Conservation (phyloP, 2,888 invertebrate genomes). For the Lymantria monacha region DNA sequence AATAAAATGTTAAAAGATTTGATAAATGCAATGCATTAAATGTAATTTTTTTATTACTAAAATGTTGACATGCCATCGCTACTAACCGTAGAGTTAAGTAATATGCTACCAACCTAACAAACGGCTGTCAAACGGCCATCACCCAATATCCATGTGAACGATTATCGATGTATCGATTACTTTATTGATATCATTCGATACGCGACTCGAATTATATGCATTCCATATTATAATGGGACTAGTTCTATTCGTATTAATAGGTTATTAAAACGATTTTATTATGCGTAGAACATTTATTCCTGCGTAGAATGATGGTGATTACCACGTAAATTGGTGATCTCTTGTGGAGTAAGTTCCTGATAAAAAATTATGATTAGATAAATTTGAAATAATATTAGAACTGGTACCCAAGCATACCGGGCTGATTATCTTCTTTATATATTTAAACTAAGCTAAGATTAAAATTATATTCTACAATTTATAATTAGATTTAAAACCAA, state of each 20-base stretch:
- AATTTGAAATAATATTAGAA: no score
- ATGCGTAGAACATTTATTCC: conserved; percentile 23
- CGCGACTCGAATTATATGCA: conserved; percentile 31
- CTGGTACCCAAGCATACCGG: no score
- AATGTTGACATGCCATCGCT: conserved; percentile 16
- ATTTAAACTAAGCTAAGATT: no score
- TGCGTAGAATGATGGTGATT: conserved; percentile 8
- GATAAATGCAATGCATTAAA: no score
- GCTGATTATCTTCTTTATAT: no score
- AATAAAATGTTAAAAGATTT: no score
- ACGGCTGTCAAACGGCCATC: conserved; percentile 14
- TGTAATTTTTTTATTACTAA: conserved; percentile 1
- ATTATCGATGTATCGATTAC: conserved; percentile 31
- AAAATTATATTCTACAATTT: no score
- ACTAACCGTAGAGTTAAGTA: no score
- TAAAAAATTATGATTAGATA: no score
- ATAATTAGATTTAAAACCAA: no score
- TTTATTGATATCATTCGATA: conserved; percentile 35
- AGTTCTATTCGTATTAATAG: conserved; percentile 33
- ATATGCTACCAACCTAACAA: conserved; percentile 29
- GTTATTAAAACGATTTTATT: conserved; percentile 33
- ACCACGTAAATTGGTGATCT: conserved; percentile 3
- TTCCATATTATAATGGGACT: conserved; percentile 35
- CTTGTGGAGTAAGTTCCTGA: background rate
- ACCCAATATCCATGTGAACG: conserved; percentile 19